Conservation (phyloP, 37 sponge, comb jelly and placozoan genomes). For the Halichondria panicea region DNA sequence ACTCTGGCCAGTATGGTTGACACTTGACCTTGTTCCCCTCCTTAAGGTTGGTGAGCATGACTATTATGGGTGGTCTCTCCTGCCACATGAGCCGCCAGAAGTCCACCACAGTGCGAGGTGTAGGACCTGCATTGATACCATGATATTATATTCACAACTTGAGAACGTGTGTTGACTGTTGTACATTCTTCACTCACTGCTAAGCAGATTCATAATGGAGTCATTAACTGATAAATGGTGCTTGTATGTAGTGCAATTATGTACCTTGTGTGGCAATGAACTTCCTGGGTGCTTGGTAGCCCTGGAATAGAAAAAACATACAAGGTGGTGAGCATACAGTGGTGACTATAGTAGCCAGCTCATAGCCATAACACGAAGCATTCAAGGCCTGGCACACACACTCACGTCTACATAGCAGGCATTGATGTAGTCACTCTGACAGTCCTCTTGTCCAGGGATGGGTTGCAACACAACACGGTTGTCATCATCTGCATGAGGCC, state of each 20-base stretch:
- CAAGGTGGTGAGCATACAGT: too few relatives aligned
- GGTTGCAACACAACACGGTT: too few relatives aligned
- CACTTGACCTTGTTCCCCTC: conserved; percentile 73
- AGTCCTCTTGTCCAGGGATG: too few relatives aligned
- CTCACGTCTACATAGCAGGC: too few relatives aligned
- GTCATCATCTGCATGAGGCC: too few relatives aligned
- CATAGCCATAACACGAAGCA: too few relatives aligned
- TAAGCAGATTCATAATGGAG: too few relatives aligned
- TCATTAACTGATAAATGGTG: background rate
- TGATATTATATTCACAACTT: background rate
- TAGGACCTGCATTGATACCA: conserved; percentile 44
- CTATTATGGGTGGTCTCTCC: conserved; percentile 54
- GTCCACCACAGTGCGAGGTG: conserved; percentile 55
- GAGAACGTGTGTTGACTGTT: too few relatives aligned
- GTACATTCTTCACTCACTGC: too few relatives aligned
- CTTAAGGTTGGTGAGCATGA: conserved; percentile 77
- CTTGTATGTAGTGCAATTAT: background rate
- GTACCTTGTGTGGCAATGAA: conserved; percentile 90
- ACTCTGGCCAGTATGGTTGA: conserved; percentile 72
- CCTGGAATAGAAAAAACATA: conserved; percentile 33
- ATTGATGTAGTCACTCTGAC: too few relatives aligned
- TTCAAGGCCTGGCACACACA: too few relatives aligned
- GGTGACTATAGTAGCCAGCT: too few relatives aligned
- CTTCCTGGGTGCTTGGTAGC: conserved; percentile 36
- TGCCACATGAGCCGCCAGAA: conserved; percentile 79